Evolutionary conservation across 2,888 invertebrate species (phyloP).

Genomic region (Agonopterix subpropinquella): DNA sequence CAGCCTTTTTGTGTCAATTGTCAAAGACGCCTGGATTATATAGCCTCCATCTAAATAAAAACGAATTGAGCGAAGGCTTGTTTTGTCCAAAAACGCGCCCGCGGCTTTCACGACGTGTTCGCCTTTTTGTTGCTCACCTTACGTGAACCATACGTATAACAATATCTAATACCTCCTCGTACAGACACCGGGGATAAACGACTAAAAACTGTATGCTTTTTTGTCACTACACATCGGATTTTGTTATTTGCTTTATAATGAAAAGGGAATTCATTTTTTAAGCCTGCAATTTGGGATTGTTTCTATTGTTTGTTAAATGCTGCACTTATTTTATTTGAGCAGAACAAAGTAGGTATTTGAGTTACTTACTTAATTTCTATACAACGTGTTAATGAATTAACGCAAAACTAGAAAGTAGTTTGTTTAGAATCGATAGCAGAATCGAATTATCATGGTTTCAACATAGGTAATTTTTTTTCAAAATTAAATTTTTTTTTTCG

Average conservation of each 20-base stretch:
- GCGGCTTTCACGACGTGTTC: slow-evolving; percentile 46
- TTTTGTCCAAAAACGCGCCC: slow-evolving; percentile 50
- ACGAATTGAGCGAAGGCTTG: slow-evolving; percentile 57
- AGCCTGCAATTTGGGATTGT: no score
- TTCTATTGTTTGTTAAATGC: no score
- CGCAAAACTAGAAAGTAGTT: no score
- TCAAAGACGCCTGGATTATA: slow-evolving; percentile 41
- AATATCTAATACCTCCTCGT: slow-evolving; percentile 33
- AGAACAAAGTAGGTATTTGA: neutral
- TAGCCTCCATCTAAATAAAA: slow-evolving; percentile 46
- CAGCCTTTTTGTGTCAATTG: slow-evolving; percentile 45
- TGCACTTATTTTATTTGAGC: no score
- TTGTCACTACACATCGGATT: slow-evolving; percentile 1
- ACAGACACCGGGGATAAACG: slow-evolving; percentile 7
- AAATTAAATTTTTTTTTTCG: no score
- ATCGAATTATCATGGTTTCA: no score
- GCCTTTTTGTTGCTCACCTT: slow-evolving; percentile 60
- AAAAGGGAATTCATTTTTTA: neutral
- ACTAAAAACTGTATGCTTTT: slow-evolving; percentile 1
- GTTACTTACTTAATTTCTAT: no score
- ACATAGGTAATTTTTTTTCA: no score
- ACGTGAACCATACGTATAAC: slow-evolving; percentile 22
- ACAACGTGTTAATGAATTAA: no score
- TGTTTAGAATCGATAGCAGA: no score
- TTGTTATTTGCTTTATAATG: neutral